Base-by-base conservation (phyloP, 2,797 vertebrate species). In the Clamator glandarius region DNA sequence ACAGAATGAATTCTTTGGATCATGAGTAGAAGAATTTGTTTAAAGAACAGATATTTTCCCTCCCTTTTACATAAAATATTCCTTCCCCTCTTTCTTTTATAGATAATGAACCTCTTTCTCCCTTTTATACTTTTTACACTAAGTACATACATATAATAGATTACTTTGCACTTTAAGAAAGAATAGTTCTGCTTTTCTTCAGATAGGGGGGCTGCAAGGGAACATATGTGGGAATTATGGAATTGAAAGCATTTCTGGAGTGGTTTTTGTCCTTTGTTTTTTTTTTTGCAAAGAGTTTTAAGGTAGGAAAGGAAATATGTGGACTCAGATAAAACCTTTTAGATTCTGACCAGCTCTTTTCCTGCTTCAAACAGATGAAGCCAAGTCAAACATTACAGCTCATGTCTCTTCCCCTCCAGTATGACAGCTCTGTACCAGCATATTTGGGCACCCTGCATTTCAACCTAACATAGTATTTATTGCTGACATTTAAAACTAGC, bases 311-410 rank as follows among this genome's bases (percentile, higher is more conserved):
- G 42, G 44, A 95, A 95, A 86, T 63, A 85, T 35, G 84, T 51
- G 33, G 73, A 80, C 54, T 91, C 0, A 12, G 86, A 96, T 93
- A 91, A 95, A 96, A 96, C 33, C 26, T 93, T 86, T 91, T 51
- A 94, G 76, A 92, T 92, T 95, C 93, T 80, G 88, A 94, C 62
- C 82, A 91, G 77, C 26, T 93, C 91, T 89, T 81, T 97, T 96
- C 88, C 91, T 92, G 88, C 91, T 94, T 91, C 84, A 86, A 95
- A 46, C 62, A 86, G 67, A 81, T 87, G 67, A 95, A 97, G 91
- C 94, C 91, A 96, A 96, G 67, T 18, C 67, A 94, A 96, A 95
- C 83, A 87, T 81, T 95, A 86, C 84, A 93, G 92, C 58, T 96
- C 87, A 88, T 92, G 66, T 75, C 90, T 95, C 77, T 94, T 92